A percentile compares a stretch with the other conserved stretches of the same genome.
Evolutionary conservation across 2,113 vertebrate species (phyloP).

Genomic region (Archilochus colubris): DNA sequence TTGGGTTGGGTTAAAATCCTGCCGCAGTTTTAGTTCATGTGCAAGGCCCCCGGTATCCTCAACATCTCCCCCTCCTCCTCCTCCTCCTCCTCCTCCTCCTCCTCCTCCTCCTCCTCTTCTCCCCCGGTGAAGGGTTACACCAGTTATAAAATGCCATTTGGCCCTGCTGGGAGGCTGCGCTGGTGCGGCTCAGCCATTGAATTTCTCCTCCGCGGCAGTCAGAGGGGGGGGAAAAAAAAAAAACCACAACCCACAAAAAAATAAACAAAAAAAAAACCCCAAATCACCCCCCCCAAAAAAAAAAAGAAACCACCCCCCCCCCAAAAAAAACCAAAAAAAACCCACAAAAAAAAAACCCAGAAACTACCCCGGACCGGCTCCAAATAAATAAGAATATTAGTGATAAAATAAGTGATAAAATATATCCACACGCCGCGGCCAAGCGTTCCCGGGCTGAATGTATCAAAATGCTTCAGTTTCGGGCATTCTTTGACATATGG

Average conservation of each 20-base stretch:
- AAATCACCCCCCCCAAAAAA: too few species aligned
- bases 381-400: not conserved
- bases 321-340: not conserved
- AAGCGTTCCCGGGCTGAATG: not conserved
- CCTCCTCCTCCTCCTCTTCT: not conserved
- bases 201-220: not conserved
- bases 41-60: conserved; percentile 31
- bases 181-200: not conserved
- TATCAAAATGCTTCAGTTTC: conserved; percentile 18
- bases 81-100: too few species aligned
- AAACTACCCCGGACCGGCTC: not conserved
- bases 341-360: too few species aligned
- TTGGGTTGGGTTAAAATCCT: conserved; percentile 27
- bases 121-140: conserved; percentile 22
- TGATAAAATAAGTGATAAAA: too few species aligned
- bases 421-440: not conserved
- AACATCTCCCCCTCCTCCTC: not conserved
- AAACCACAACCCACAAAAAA: too few species aligned
- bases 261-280: not conserved
- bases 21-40: conserved; percentile 50
- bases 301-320: not conserved
- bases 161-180: not conserved
- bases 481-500: conserved; percentile 30
- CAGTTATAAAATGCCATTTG: conserved; percentile 68
- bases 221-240: too few species aligned